A percentile compares a stretch with the other conserved stretches of the same genome.
Conservation (phyloP, 2,113 vertebrate species). For the Zosterops lateralis region DNA sequence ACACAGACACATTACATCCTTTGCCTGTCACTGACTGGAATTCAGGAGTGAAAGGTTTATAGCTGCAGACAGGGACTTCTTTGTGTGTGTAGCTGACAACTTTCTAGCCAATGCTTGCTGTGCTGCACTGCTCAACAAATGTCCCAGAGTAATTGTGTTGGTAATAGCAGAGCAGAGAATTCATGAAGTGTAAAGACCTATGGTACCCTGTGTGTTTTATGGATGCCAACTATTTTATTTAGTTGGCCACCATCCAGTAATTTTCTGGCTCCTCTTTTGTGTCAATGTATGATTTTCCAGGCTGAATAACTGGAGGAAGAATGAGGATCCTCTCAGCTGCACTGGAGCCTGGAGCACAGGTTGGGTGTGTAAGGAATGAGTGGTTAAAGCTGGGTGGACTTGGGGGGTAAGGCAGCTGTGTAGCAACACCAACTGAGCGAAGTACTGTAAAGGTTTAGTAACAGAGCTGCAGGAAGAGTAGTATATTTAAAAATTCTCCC, state of each 20-base stretch:
- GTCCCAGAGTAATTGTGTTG: constrained; percentile 3
- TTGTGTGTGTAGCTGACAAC: background rate
- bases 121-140: background rate
- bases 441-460: background rate
- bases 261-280: constrained; percentile 8
- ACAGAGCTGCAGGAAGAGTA: background rate
- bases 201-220: background rate
- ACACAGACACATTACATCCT: background rate
- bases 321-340: background rate
- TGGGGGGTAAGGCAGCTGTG: background rate
- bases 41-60: background rate
- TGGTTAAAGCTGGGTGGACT: background rate
- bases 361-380: background rate
- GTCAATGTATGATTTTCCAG: constrained; percentile 17
- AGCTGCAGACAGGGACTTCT: background rate
- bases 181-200: constrained; percentile 16
- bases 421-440: background rate
- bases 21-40: background rate
- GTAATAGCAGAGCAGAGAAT: constrained; percentile 22
- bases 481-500: background rate
- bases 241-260: constrained; percentile 29
- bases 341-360: background rate
- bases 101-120: background rate
- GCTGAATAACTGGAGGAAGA: background rate
- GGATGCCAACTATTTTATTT: constrained; percentile 27